phyloP scores from a whole-genome alignment of 2,888 invertebrate genomes.

The Rhyacophila evoluta region DNA sequence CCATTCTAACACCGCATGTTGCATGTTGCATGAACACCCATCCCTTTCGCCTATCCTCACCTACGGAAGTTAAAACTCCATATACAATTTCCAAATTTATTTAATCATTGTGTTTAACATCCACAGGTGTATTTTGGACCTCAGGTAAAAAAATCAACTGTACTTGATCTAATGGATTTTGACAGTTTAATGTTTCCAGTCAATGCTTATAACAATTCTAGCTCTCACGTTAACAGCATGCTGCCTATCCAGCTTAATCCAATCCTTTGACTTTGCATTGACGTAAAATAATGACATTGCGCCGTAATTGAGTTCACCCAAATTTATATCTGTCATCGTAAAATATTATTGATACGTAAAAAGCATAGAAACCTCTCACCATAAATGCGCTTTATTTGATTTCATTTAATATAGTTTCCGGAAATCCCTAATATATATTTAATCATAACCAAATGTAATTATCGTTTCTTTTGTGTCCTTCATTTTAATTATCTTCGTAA shows the following conservation, averaged over 20 bases:
- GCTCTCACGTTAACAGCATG: conserved; percentile 36
- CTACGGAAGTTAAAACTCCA: neutral
- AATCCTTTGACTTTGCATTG: neutral
- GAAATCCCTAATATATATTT: too few relatives aligned
- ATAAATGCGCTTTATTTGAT: conserved; percentile 1
- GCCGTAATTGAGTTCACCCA: neutral
- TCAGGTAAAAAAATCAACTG: too few relatives aligned
- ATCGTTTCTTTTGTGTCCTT: too few relatives aligned
- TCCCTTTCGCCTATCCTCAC: conserved; percentile 16
- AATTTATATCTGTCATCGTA: neutral
- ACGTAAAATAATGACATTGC: neutral
- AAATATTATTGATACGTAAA: neutral
- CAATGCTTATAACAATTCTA: conserved; percentile 37
- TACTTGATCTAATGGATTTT: neutral
- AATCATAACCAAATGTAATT: too few relatives aligned
- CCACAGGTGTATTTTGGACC: too few relatives aligned
- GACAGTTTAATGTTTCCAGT: neutral
- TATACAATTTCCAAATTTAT: neutral
- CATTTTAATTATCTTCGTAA: too few relatives aligned
- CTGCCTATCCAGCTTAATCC: conserved; percentile 23
- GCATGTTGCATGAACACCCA: conserved; percentile 38
- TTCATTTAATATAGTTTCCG: neutral
- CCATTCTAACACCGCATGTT: conserved; percentile 31
- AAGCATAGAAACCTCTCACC: conserved; percentile 7
- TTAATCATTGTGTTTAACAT: neutral